Evolutionary conservation across 2,113 vertebrate genomes (phyloP).

Genomic region (Galemys pyrenaicus): DNA sequence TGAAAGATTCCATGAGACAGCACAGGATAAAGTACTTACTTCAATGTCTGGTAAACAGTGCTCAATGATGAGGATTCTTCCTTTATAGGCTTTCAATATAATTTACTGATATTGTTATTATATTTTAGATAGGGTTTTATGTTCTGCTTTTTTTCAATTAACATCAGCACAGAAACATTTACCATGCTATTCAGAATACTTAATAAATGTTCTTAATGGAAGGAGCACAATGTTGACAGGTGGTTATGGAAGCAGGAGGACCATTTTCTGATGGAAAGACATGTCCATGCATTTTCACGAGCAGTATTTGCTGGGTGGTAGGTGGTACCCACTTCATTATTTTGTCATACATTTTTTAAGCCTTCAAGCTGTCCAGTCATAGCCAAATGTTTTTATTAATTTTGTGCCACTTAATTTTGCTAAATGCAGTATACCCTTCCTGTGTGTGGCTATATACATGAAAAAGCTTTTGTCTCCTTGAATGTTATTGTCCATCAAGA

Average conservation of each 20-base stretch:
- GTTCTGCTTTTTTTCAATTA: conserved; percentile 9
- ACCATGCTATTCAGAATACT: background rate
- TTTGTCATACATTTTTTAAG: conserved; percentile 76
- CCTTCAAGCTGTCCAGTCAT: conserved; percentile 70
- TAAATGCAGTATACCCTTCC: conserved; percentile 76
- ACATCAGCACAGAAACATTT: background rate
- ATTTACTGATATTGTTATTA: conserved; percentile 22
- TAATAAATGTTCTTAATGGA: background rate
- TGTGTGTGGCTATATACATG: conserved; percentile 42
- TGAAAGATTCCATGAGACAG: background rate
- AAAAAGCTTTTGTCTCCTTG: conserved; percentile 78
- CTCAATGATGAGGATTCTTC: background rate
- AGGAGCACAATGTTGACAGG: background rate
- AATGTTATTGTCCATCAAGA: conserved; percentile 79
- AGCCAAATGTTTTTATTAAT: conserved; percentile 74
- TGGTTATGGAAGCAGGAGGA: background rate
- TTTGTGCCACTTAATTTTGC: conserved; percentile 83
- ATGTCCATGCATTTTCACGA: conserved; percentile 58
- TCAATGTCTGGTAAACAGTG: background rate
- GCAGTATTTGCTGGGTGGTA: conserved; percentile 58
- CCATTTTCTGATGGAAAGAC: background rate
- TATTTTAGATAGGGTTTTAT: background rate
- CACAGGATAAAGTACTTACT: background rate
- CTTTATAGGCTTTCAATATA: background rate
- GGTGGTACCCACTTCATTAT: conserved; percentile 50